Base-by-base conservation (phyloP, 2,888 invertebrate species). In the Xestia sexstrigata region DNA sequence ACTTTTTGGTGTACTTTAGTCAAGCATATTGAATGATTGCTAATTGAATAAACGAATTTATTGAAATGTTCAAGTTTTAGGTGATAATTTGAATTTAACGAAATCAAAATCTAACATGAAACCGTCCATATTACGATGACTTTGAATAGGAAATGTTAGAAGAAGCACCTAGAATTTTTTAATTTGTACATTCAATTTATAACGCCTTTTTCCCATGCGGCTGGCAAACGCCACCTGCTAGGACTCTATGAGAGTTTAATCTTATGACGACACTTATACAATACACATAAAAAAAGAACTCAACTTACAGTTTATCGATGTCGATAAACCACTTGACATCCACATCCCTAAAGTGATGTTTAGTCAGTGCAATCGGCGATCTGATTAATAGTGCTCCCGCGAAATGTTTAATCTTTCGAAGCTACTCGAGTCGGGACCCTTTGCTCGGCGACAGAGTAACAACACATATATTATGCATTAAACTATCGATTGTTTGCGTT, bases 291-390 rank as follows among this genome's bases (percentile, higher is more conserved):
- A 7, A 42, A n/a, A n/a, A 42, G 2, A 42, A n/a, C 3, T 17
- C 15, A n/a, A n/a, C 3, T 42, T 15, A 65, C 65, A 5, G 1
- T 65, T 65, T 42, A 65, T 76, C 89, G 89, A 90, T 90, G 91
- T 94, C 93, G 92, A 93, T 88, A 85, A 78, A 82, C 63, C 47
- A 2, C 13, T 13, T 17, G 23, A 20, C 15, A n/a, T 11, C 13
- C 45, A 70, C 93, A 90, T 83, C 93, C 77, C 93, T 91, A 91
- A 83, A 84, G 87, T 87, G 90, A 92, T 95, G 95, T 95, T 96
- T 96, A 95, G 95, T 95, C 94, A 95, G 94, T 96, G 96, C 96
- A 96, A 96, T 96, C 96, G 95, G 94, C 96, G 94, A 96, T 96
- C 96, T 96, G 96, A 96, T 96, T 96, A 96, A 96, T 96, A 96